A percentile compares a stretch with the other conserved stretches of the same genome.
phyloP scores from a whole-genome alignment of 2,113 vertebrate genomes.

The Chaenogobius annularis region DNA sequence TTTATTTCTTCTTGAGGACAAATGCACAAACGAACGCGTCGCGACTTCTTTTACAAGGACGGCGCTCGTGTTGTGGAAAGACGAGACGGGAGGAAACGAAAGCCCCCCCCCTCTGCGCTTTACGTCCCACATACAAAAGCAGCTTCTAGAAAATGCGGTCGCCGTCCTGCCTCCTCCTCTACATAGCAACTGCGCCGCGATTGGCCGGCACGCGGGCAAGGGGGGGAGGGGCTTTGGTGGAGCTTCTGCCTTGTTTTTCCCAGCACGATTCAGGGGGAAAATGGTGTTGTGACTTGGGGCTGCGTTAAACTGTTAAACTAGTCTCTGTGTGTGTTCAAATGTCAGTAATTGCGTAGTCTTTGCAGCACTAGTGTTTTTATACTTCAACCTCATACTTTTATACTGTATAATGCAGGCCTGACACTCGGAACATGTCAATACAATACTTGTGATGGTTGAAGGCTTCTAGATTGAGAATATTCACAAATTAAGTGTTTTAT shows the following conservation, averaged over 20 bases:
- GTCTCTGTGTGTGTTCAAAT: no score
- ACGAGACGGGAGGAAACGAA: constrained; percentile 1
- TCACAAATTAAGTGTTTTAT: no score
- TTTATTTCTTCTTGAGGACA: neutral
- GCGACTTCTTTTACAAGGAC: constrained; percentile 39
- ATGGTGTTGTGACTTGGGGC: constrained; percentile 46
- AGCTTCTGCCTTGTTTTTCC: constrained; percentile 57
- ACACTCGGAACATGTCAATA: no score
- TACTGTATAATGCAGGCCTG: no score
- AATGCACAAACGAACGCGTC: constrained; percentile 7
- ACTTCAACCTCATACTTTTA: no score
- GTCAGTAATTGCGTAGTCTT: neutral
- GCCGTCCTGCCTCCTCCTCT: constrained; percentile 29
- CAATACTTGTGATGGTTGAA: no score
- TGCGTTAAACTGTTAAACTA: no score
- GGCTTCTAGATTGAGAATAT: no score
- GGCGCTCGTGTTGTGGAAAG: constrained; percentile 20
- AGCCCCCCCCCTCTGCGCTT: constrained; percentile 46
- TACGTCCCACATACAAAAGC: constrained; percentile 62
- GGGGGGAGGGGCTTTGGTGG: constrained; percentile 34
- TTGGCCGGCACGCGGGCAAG: constrained; percentile 67
- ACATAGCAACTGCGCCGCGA: constrained; percentile 78
- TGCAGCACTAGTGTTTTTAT: neutral
- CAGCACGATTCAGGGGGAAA: constrained; percentile 44
- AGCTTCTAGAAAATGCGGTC: constrained; percentile 55